Evolutionary conservation across 2,113 vertebrate genomes (phyloP).

Genomic region (Ceyx margarethae): DNA sequence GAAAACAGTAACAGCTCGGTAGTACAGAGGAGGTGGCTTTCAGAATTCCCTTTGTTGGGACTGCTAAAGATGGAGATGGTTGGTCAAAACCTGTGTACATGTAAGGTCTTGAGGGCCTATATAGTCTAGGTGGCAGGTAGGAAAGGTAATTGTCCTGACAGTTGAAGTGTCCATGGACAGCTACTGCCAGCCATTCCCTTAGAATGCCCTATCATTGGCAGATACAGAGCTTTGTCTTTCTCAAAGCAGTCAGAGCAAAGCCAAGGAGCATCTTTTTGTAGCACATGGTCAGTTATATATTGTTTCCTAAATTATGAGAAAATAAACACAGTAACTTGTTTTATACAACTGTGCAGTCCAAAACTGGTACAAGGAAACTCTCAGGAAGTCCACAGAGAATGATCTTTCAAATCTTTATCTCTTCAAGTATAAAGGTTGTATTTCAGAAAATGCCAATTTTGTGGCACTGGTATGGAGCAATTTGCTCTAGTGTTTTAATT

Average conservation of each 20-base stretch:
- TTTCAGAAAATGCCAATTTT: background rate
- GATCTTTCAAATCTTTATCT: background rate
- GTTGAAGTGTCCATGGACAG: too few species aligned
- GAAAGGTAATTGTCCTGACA: background rate
- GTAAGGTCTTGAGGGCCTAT: background rate
- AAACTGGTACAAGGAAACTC: background rate
- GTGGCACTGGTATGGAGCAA: background rate
- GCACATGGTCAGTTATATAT: fast-evolving
- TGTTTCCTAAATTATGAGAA: background rate
- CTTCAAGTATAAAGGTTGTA: background rate
- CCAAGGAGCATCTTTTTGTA: background rate
- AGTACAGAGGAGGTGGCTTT: background rate
- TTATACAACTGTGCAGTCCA: background rate
- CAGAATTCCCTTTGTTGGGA: background rate
- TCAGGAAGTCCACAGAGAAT: background rate
- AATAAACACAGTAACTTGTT: background rate
- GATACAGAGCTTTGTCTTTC: background rate
- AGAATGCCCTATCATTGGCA: background rate
- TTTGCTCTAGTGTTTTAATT: background rate
- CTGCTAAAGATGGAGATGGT: background rate
- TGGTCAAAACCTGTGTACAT: background rate
- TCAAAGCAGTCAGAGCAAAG: background rate
- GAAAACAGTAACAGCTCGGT: background rate
- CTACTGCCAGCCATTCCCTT: background rate
- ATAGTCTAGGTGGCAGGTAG: background rate